Base-by-base conservation (phyloP, 1,140 invertebrate genomes). In the Dendroctonus valens region DNA sequence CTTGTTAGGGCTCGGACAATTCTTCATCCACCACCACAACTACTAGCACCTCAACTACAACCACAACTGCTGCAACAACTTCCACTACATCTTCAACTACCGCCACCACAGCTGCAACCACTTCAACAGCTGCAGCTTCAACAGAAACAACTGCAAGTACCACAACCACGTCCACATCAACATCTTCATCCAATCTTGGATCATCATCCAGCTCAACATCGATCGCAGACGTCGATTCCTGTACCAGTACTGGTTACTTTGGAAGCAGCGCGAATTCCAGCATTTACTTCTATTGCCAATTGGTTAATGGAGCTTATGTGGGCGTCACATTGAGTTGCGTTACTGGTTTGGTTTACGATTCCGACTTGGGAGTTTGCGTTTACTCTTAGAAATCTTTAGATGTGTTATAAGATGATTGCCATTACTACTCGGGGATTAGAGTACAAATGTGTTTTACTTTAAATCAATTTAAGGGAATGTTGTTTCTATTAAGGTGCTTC, bases 281-380 rank as follows among this genome's bases (percentile, higher is more conserved):
- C 40, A 59, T 48, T 5, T 72, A 63, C 46, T 72, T 65, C 42
- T 65, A 70, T 46, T 72, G 70, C 42, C 38, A 57, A 48, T 7
- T 14, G 2, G 7, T 52, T 15, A 51, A 55, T 62, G 55, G 51
- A 5, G 51, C 9, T 44, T 69, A 54, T 44, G 49, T 66, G 8
- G 49, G 54, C 6, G 40, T 37, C n/a, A 6, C 39, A 3, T 14
- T 65, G 7, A 63, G n/a, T 44, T 72, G 71, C 51, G 7, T 14
- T 14, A 7, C 42, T 11, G 65, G 65, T 5, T 54, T 72, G 42
- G 59, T 59, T 37, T 72, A 69, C 49, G 69, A 72, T 58, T 41
- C 50, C 12, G 37, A 14, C 6, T 11, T 12, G 6, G 42, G 26
- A 38, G 42, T 55, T 49, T 72, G 71, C 51, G 67, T 71, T 50